Percentiles rank a stretch among this genome's conserved stretches.
These are phyloP conservation scores for Cosmia trapezina DNA, from an alignment of 2,888 invertebrate genomes.

Conservation along the genomic window DNA sequence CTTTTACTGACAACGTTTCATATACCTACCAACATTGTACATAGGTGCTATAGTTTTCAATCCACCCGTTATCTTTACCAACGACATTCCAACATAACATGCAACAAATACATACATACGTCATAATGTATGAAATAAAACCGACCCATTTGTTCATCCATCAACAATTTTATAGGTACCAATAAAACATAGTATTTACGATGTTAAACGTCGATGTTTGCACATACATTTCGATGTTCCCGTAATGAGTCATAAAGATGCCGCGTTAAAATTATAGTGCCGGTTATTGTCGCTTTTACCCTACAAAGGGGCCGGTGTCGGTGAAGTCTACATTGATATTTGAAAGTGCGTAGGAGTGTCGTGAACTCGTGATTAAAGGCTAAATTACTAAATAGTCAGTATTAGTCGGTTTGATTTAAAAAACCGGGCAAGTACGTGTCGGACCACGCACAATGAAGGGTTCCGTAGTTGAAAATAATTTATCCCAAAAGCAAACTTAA, in stretches of 20 bases:
- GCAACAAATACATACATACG: constrained; percentile 31
- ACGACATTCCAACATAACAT: constrained; percentile 34
- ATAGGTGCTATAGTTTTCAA: constrained; percentile 2
- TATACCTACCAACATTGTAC: background rate
- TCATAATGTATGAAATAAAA: constrained; percentile 56
- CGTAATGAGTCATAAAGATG: constrained; percentile 80
- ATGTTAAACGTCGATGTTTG: constrained; percentile 76
- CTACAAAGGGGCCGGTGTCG: constrained; percentile 57
- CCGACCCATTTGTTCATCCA: constrained; percentile 69
- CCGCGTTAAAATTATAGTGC: constrained; percentile 68
- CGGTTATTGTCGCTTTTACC: constrained; percentile 72
- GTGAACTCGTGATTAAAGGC: constrained; percentile 32
- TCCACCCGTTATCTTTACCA: constrained; percentile 9
- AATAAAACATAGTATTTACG: constrained; percentile 79
- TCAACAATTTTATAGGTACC: constrained; percentile 75
- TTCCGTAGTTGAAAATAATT: no score
- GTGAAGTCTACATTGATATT: constrained; percentile 25
- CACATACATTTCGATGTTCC: constrained; percentile 71
- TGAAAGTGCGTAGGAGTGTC: constrained; percentile 40
- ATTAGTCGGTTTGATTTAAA: constrained; percentile 17
- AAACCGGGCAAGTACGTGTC: no score
- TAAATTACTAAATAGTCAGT: constrained; percentile 11
- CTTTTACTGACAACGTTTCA: background rate
- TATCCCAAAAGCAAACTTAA: no score
- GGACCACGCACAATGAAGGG: no score